Evolutionary conservation across 2,888 invertebrate species (phyloP).

Genomic region (Eubasilissa splendida): DNA sequence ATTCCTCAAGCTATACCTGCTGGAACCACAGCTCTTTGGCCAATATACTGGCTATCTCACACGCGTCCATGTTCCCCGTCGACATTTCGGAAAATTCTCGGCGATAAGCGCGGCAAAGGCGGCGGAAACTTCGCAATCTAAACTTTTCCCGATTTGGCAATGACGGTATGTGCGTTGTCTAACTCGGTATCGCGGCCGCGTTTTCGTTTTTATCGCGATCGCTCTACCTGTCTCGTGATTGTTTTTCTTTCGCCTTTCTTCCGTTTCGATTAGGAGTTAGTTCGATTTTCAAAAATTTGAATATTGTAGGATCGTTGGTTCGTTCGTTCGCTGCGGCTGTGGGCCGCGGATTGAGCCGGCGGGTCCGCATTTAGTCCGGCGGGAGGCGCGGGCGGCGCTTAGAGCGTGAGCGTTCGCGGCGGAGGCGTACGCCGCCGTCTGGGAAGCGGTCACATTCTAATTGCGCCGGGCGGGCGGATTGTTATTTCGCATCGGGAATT

Average conservation of each 20-base stretch:
- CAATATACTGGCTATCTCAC: constrained; percentile 88
- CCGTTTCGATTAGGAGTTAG: constrained; percentile 34
- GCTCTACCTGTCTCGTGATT: constrained; percentile 27
- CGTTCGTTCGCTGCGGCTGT: constrained; percentile 71
- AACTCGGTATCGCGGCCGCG: constrained; percentile 13
- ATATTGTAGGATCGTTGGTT: constrained; percentile 59
- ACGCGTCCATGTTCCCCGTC: constrained; percentile 77
- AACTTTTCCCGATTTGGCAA: neutral
- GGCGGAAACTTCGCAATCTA: constrained; percentile 9
- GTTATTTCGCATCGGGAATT: constrained; percentile 49
- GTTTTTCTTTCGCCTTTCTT: constrained; percentile 27
- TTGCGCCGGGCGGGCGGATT: constrained; percentile 29
- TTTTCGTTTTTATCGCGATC: constrained; percentile 42
- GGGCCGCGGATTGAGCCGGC: constrained; percentile 63
- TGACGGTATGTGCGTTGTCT: neutral
- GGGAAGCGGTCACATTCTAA: constrained; percentile 50
- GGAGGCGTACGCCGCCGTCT: constrained; percentile 38
- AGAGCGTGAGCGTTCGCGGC: constrained; percentile 47
- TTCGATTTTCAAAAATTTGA: constrained; percentile 43
- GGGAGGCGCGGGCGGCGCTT: constrained; percentile 47
- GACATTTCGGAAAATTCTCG: constrained; percentile 29
- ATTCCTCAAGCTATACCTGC: constrained; percentile 73
- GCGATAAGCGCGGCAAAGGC: neutral
- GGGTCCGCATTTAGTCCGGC: constrained; percentile 46
- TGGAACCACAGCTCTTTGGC: constrained; percentile 89